Evolutionary conservation across 2,797 vertebrate genomes (phyloP), one percentile per base, ranked within the genome.

Genomic region (Masticophis lateralis): DNA sequence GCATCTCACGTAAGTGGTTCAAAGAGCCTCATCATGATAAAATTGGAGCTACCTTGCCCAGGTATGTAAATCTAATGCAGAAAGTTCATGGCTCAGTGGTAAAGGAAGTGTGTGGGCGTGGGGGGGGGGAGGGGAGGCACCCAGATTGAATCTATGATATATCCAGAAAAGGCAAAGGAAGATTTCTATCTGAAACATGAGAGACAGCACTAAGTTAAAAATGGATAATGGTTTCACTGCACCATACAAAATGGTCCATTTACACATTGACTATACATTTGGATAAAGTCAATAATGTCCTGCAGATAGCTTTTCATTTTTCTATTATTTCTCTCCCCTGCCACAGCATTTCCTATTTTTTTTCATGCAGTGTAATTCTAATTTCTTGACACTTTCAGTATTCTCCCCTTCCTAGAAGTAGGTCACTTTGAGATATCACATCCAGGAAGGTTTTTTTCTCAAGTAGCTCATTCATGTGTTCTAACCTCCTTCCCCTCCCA

Each of bases 41-140:
- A 83, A 25, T 83, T 83, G 79, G 25, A 83, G 10, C 43, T 83
- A 25, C 22, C 43, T 83, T 83, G 22, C 79, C 43, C 43, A 47
- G 37, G 2, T 47, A 47, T 83, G 25, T 83, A 83, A 83, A 47
- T 47, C 25, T 83, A 47, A 83, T 83, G 74, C 74, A 83, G 43
- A 83, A 47, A 25, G 37, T 25, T 22, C 43, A 25, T 83, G 10
- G 16, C 69, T 74, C 69, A 74, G 32, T 74, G n/a, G 6, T 18
- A 74, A 74, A 74, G 20, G 20, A 83, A 47, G 43, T 47, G 74
- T 79, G 55, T 5, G n/a, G n/a, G n/a, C n/a, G 5, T 1, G 37
- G 3, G 9, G 3, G 1, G 0, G 16, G 1, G 37, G 9, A 32
- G 8, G 7, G 0, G 37, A 4, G 4, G 11, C 22, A 22, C 3